Base-by-base conservation (phyloP, 1,140 invertebrate genomes). In the Coelopa frigida region DNA sequence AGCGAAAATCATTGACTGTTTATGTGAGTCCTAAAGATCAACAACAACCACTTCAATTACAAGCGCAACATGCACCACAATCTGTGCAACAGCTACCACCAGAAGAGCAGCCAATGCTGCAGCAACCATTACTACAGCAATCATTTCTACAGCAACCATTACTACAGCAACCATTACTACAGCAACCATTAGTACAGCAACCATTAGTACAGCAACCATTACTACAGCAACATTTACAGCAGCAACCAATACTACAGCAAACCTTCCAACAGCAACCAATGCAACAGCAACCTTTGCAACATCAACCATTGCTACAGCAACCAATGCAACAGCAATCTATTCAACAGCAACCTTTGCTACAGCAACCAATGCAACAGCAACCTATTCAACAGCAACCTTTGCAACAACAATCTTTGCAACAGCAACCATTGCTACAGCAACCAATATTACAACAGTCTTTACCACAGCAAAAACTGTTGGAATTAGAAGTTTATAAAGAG, bases 11-110 rank as follows among this genome's bases (percentile, higher is more conserved):
- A 31, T 53, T 67, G 63, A 67, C 63, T 61, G 63, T 67, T 48
- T 67, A 67, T 67, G 63, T 67, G 62, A 67, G 63, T 67, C 62
- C 62, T 49, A 66, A 63, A 58, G 51, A 57, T 50, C 61, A 63
- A 49, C 56, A 53, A 48, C 48, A 50, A 38, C 55, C 49, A 49
- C 57, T 52, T 22, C 59, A 51, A 22, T 51, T 48, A 33, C 51
- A 51, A 32, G 52, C 43, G 7, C 49, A 36, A 18, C 49, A 31
- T 39, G 15, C 17, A 21, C 21, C 24, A 21, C 37, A 39, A 39
- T 14, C 20, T 21, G 15, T 14, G 24, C 53, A 55, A 12, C 57
- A 53, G 20, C 52, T 49, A n/a, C 52, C 48, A 31, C 52, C 39
- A 39, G 44, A 37, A 38, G 48, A 33, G 27, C 54, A 48, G 44